Conservation (phyloP, 2,888 invertebrate species). For the Drosophila paramelanica region DNA sequence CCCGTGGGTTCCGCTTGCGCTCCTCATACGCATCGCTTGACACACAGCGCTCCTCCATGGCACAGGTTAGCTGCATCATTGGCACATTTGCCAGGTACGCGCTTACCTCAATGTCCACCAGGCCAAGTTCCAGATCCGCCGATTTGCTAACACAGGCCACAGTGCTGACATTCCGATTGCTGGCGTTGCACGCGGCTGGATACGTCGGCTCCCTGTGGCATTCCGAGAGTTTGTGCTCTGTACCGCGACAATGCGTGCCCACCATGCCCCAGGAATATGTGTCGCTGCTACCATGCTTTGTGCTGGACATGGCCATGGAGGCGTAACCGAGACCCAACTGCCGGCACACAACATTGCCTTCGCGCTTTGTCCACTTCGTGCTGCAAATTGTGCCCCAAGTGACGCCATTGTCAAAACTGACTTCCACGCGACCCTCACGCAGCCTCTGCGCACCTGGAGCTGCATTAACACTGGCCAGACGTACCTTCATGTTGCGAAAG, state of each 20-base stretch:
- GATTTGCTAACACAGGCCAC: slow-evolving; percentile 72
- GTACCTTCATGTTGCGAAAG: slow-evolving; percentile 68
- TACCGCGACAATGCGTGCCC: slow-evolving; percentile 78
- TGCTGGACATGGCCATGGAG: slow-evolving; percentile 61
- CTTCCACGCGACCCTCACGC: slow-evolving; percentile 78
- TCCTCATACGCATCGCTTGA: slow-evolving; percentile 77
- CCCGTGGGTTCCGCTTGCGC: slow-evolving; percentile 65
- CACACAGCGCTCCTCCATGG: slow-evolving; percentile 82
- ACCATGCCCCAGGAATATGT: slow-evolving; percentile 72
- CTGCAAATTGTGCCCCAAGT: slow-evolving; percentile 81
- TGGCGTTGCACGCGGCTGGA: slow-evolving; percentile 57
- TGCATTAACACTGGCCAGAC: slow-evolving; percentile 53
- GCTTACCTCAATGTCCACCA: slow-evolving; percentile 67
- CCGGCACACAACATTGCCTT: slow-evolving; percentile 79
- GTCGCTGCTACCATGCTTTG: slow-evolving; percentile 64
- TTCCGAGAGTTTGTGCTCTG: slow-evolving; percentile 63
- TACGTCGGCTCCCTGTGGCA: slow-evolving; percentile 72
- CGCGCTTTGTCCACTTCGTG: slow-evolving; percentile 74
- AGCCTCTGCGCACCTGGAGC: slow-evolving; percentile 9
- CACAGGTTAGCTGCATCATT: slow-evolving; percentile 72
- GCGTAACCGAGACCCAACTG: slow-evolving; percentile 79
- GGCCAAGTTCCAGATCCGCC: slow-evolving; percentile 73
- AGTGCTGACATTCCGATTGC: slow-evolving; percentile 72
- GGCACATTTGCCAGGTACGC: slow-evolving; percentile 71
- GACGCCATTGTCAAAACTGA: slow-evolving; percentile 73